phyloP scores from a whole-genome alignment of 1,140 invertebrate genomes.

The Drosophila prosaltans region DNA sequence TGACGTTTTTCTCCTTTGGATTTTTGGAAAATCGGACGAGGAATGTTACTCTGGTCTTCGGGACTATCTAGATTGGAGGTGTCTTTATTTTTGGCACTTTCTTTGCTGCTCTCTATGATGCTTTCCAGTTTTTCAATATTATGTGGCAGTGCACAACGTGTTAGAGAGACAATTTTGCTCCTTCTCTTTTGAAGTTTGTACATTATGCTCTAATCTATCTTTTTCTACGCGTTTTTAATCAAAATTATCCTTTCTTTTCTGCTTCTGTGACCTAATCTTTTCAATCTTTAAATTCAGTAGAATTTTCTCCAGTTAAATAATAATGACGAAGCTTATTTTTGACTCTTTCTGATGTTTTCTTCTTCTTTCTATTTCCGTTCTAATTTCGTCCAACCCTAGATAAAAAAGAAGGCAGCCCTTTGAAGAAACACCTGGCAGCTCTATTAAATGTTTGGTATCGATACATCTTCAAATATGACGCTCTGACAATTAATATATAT shows the following conservation, averaged over 20 bases:
- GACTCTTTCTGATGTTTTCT: too few relatives aligned
- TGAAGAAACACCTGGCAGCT: too few relatives aligned
- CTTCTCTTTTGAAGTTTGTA: slow-evolving; percentile 93
- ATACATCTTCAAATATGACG: too few relatives aligned
- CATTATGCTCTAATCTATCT: slow-evolving; percentile 84
- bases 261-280: too few relatives aligned
- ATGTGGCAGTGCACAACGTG: slow-evolving; percentile 86
- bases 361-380: too few relatives aligned
- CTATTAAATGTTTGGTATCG: too few relatives aligned
- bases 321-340: too few relatives aligned
- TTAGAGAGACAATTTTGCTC: slow-evolving; percentile 93
- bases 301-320: background rate
- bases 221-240: slow-evolving; percentile 1
- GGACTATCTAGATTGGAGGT: slow-evolving; percentile 69
- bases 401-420: too few relatives aligned
- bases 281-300: background rate
- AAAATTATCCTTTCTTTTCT: background rate
- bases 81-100: slow-evolving; percentile 63
- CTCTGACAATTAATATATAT: too few relatives aligned
- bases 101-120: slow-evolving; percentile 71
- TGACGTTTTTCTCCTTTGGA: slow-evolving; percentile 56
- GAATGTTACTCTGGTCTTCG: slow-evolving; percentile 79
- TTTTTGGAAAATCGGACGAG: slow-evolving; percentile 84
- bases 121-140: slow-evolving; percentile 83
- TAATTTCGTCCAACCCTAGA: too few relatives aligned